Evolutionary conservation across 2,797 vertebrate species (phyloP), one percentile per base, ranked within the genome.

Genomic region (Mallotus villosus): DNA sequence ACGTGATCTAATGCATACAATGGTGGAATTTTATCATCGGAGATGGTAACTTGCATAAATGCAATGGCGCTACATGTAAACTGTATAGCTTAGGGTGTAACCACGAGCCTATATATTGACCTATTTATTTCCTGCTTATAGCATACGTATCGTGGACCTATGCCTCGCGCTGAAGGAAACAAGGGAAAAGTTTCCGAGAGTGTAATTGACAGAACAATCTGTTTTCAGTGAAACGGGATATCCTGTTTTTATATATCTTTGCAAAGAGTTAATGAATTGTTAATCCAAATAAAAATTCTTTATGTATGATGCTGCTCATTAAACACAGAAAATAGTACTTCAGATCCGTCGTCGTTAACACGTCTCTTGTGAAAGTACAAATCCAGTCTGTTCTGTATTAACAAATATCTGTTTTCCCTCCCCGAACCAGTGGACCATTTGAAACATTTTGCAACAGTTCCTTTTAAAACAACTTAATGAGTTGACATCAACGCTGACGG

Each of bases 401-500:
- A 83, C 76, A 27, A 63, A 34, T 12, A 27, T 58, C 22, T 68
- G 49, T 74, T 72, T 70, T 29, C 66, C 58, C 51, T 65, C 68
- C 71, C 19, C 25, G 46, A 76, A 59, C 60, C 57, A 79, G 21
- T 37, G 21, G 59, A 29, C 53, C 37, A 59, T 78, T 78, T 82
- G 63, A 76, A 82, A 25, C 58, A 63, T 57, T 63, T 55, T 19
- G 51, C 21, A 1, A 22, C 57, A 34, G 17, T 46, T 53, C 63
- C 63, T 73, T 74, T 49, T 60, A 63, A 77, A 74, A 69, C 27
- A 17, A 46, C 70, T 75, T 73, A 80, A 81, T 78, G 74, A 81
- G 70, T 55, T 74, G 55, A 21, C 65, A 61, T 76, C 57, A 72
- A 78, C 67, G 74, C 62, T 51, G 63, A 25, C 55, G 57, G 21